Base-by-base conservation (phyloP, 2,888 invertebrate genomes). In the Perizoma flavofasciatum region DNA sequence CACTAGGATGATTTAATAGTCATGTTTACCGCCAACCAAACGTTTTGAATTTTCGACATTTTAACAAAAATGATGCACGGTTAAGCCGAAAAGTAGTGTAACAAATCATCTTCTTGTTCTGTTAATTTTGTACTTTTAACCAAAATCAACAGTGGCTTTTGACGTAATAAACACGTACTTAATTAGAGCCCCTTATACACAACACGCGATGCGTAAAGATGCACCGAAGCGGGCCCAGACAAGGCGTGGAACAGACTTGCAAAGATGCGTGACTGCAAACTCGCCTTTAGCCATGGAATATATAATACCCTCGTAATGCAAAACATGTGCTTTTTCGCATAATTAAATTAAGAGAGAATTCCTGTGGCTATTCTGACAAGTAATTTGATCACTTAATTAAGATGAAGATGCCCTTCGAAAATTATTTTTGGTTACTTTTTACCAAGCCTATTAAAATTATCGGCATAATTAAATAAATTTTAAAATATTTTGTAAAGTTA, bases 121-220 rank as follows among this genome's bases (percentile, higher is more conserved):
- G n/a, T n/a, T n/a, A n/a, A n/a, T n/a, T n/a, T n/a, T n/a, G n/a
- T n/a, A n/a, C n/a, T n/a, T n/a, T n/a, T n/a, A n/a, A n/a, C n/a
- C 43, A 39, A 10, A 49, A 50, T 5, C 32, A 22, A 37, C 32
- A 48, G 35, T 33, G 6, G 34, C 7, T 32, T 40, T 35, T 48
- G 32, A 11, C 10, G 49, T 54, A 49, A 39, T 53, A 40, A 61
- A 55, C 53, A 46, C 22, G 44, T 49, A 45, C 43, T 61, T 61
- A 61, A 44, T 49, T 46, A 55, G 52, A 49, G 9, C n/a, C 43
- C 32, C 49, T 51, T 51, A 45, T 44, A 35, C 45, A 45, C 22
- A 9, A 37, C 34, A 44, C 22, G 44, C 47, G 61, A 41, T 55
- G 66, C 68, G 68, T 65, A 53, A 61, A 65, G 58, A 58, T 59